Conservation (phyloP, 2,888 invertebrate species). For the Xanthia togata region DNA sequence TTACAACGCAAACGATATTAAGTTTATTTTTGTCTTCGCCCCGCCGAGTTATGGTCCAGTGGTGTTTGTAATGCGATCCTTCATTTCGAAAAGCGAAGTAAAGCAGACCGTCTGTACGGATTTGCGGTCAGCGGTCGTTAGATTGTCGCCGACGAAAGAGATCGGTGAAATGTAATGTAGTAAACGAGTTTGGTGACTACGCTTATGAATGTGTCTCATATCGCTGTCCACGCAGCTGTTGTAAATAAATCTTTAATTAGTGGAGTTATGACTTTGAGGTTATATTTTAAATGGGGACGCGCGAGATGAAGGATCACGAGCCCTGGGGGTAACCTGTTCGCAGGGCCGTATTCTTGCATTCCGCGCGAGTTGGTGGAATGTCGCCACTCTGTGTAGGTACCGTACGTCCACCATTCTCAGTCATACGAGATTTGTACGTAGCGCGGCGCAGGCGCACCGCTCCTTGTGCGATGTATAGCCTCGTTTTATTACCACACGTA, state of each 20-base stretch:
- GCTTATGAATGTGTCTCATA: slow-evolving; percentile 70
- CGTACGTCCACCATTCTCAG: slow-evolving; percentile 85
- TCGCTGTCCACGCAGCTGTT: slow-evolving; percentile 80
- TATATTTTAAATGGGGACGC: slow-evolving; percentile 81
- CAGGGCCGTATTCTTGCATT: slow-evolving; percentile 85
- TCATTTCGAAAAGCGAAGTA: slow-evolving; percentile 86
- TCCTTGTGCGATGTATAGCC: slow-evolving; percentile 78
- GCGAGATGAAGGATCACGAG: slow-evolving; percentile 79
- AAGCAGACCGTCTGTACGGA: slow-evolving; percentile 84
- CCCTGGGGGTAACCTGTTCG: slow-evolving; percentile 84
- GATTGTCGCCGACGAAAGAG: slow-evolving; percentile 85
- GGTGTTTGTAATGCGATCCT: slow-evolving; percentile 89
- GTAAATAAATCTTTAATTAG: slow-evolving; percentile 78
- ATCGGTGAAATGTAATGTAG: slow-evolving; percentile 84
- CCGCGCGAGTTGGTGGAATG: slow-evolving; percentile 86
- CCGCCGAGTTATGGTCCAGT: slow-evolving; percentile 90
- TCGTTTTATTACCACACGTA: slow-evolving; percentile 82
- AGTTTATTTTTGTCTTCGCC: slow-evolving; percentile 90
- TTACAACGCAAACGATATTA: slow-evolving; percentile 89
- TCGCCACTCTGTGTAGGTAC: slow-evolving; percentile 86
- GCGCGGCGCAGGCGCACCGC: slow-evolving; percentile 79
- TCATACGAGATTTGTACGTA: slow-evolving; percentile 87
- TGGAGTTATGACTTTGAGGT: slow-evolving; percentile 77
- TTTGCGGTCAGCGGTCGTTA: slow-evolving; percentile 87
- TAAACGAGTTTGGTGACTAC: slow-evolving; percentile 84